Percentiles rank a stretch among this genome's conserved stretches.
These are phyloP conservation scores for Clostera curtula DNA, from an alignment of 2,888 invertebrate species.

Conservation along the genomic window DNA sequence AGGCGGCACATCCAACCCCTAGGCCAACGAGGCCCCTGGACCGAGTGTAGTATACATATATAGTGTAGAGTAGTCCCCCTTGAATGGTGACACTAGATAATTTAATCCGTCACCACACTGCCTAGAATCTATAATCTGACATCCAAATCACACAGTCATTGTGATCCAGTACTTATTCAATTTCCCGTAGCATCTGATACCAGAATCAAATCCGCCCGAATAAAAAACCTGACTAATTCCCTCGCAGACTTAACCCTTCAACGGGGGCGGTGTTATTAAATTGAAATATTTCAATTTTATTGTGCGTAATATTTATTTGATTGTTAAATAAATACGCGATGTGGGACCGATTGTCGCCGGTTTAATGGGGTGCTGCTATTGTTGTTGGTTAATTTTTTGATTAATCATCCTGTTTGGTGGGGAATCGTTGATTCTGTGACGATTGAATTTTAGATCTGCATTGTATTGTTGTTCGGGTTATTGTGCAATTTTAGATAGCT, in stretches of 20 bases:
- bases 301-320: slow-evolving; percentile 74
- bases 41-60: no score
- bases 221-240: slow-evolving; percentile 41
- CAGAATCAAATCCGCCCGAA: slow-evolving; percentile 47
- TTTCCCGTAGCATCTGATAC: slow-evolving; percentile 58
- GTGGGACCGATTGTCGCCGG: slow-evolving; percentile 66
- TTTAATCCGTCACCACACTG: no score
- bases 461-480: slow-evolving; percentile 13
- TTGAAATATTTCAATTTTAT: slow-evolving; percentile 74
- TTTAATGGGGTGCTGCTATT: slow-evolving; percentile 61
- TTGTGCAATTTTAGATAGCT: background rate
- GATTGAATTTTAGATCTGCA: slow-evolving; percentile 37
- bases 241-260: slow-evolving; percentile 60
- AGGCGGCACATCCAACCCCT: no score
- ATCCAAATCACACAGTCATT: slow-evolving; percentile 25
- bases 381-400: slow-evolving; percentile 74
- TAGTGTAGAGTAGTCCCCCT: no score
- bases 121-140: no score
- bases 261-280: slow-evolving; percentile 62
- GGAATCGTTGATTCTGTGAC: slow-evolving; percentile 52
- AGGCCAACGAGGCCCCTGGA: no score
- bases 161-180: slow-evolving; percentile 56
- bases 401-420: slow-evolving; percentile 62
- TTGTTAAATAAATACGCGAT: slow-evolving; percentile 71
- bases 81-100: no score